phyloP scores from a whole-genome alignment of 2,797 vertebrate genomes.

The Nyctalus aviator region DNA sequence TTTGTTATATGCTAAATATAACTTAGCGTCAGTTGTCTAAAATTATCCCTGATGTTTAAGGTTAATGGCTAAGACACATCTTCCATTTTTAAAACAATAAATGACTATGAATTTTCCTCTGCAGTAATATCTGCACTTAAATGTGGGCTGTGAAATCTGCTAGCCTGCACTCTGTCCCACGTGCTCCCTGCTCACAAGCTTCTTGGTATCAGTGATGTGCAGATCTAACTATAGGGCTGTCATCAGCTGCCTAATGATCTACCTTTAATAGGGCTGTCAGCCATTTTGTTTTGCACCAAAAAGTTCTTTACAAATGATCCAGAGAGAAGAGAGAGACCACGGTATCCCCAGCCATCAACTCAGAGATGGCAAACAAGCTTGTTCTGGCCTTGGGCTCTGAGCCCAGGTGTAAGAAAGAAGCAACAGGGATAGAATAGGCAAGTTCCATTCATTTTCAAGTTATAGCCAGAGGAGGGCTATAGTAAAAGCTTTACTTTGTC shows the following conservation, averaged over 20 bases:
- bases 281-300: conserved; percentile 62
- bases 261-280: conserved; percentile 58
- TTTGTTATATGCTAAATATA: neutral
- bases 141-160: neutral
- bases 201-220: neutral
- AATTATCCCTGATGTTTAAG: conserved; percentile 27
- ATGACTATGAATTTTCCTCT: conserved; percentile 50
- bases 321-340: neutral
- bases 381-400: neutral
- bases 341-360: neutral
- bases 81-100: conserved; percentile 48
- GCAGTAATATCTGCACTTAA: neutral
- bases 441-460: neutral
- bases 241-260: conserved; percentile 45
- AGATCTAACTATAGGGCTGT: conserved; percentile 70
- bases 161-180: neutral
- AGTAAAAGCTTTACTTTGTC: neutral
- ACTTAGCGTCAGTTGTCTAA: conserved; percentile 10
- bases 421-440: neutral
- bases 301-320: conserved; percentile 42
- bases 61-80: neutral
- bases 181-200: neutral
- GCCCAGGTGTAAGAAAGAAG: neutral
- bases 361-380: neutral
- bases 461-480: neutral